phyloP scores from a whole-genome alignment of 2,888 invertebrate genomes.

The Cosmia pyralina region DNA sequence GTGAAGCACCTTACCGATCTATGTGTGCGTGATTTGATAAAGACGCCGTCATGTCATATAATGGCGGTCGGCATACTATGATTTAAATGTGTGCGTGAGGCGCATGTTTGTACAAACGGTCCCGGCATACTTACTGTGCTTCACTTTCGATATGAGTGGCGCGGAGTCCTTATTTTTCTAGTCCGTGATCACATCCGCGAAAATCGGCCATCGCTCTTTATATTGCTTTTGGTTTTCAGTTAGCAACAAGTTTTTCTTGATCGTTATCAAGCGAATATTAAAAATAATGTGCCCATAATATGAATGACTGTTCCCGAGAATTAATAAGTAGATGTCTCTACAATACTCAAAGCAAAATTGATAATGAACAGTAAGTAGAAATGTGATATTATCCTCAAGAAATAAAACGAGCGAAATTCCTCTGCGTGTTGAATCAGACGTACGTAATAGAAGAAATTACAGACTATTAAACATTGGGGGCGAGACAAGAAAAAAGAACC shows the following conservation, averaged over 20 bases:
- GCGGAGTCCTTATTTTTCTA: too few relatives aligned
- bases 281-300: background rate
- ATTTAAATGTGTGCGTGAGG: too few relatives aligned
- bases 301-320: background rate
- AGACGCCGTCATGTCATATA: too few relatives aligned
- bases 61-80: too few relatives aligned
- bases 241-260: background rate
- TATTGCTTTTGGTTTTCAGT: conserved; percentile 1
- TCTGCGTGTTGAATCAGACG: background rate
- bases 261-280: background rate
- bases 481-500: conserved; percentile 14
- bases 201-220: background rate
- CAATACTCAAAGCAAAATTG: background rate
- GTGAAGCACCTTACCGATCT: too few relatives aligned
- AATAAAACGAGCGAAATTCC: background rate
- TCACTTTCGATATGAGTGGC: too few relatives aligned
- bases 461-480: conserved; percentile 13
- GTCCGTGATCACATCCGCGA: background rate
- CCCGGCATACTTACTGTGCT: too few relatives aligned
- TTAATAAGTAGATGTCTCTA: background rate
- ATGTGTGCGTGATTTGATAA: too few relatives aligned
- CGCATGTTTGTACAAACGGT: too few relatives aligned
- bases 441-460: conserved; percentile 27
- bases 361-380: background rate
- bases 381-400: background rate